Evolutionary conservation across 2,888 invertebrate genomes (phyloP), one percentile per base, ranked within the genome.

Genomic region (Ecdyonurus torrentis): DNA sequence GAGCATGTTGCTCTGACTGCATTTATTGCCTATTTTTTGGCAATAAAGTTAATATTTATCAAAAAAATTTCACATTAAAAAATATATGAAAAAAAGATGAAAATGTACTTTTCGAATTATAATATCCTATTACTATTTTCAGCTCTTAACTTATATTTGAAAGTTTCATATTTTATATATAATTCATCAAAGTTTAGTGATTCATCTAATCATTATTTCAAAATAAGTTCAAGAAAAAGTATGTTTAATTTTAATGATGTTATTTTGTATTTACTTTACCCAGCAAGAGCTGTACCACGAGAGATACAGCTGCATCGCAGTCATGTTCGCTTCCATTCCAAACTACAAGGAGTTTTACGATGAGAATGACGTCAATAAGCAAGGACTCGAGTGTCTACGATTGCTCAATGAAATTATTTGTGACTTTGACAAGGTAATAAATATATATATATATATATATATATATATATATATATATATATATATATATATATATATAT

Each of bases 271-370:
- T n/a, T n/a, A n/a, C n/a, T n/a, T n/a, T n/a, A n/a, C n/a, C n/a
- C 55, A 55, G 70, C 82, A 95, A 78, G 95, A 95, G 66, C 76
- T 97, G 1, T 98, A 98, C 75, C 95, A 96, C 74, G 93, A 97
- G 73, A 82, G 91, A 55, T 97, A 97, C 74, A 87, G 86, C 19
- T 88, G 89, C 70, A 92, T 97, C 64, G 93, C 92, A 0, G 97
- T 98, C 5, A 96, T 97, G 96, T 98, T 98, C 74, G 96, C 97
- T 0, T 95, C 95, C 1, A 97, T 98, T 70, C 96, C 97, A 2
- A 96, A 97, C 76, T 98, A 96, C 76, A 93, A 93, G 72, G 94
- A 96, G 75, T 96, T 96, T 74, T 96, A 95, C 72, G 92, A 93
- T 70, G 94, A 95, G 74, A 94, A 89, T n/a, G 94, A 95, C 72